phyloP scores from a whole-genome alignment of 2,113 vertebrate genomes.

The Lamprotornis superbus region DNA sequence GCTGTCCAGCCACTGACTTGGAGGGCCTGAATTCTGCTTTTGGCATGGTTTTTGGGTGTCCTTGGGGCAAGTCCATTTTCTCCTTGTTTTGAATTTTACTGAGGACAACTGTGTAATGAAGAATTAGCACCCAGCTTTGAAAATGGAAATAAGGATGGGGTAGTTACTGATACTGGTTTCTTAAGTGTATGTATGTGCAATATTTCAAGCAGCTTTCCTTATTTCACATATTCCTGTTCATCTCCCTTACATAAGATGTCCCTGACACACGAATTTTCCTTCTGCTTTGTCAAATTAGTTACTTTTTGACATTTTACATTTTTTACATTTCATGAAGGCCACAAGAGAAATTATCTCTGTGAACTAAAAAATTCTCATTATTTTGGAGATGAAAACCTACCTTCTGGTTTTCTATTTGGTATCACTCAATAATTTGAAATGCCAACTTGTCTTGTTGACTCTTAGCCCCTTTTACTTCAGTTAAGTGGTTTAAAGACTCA shows the following conservation, averaged over 20 bases:
- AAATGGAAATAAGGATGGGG: background rate
- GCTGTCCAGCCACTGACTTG: background rate
- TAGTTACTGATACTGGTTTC: background rate
- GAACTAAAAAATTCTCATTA: background rate
- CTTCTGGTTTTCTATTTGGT: background rate
- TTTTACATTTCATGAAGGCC: background rate
- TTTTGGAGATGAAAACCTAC: background rate
- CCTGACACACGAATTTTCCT: background rate
- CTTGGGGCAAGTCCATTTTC: background rate
- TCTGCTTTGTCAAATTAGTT: background rate
- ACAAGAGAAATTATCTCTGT: background rate
- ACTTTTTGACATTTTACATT: background rate
- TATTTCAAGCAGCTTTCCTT: background rate
- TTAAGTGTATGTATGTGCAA: background rate
- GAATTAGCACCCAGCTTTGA: background rate
- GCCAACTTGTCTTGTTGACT: background rate
- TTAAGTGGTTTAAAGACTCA: background rate
- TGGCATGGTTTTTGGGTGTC: background rate
- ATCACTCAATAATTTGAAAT: background rate
- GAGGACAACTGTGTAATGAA: fast-evolving
- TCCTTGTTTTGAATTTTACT: background rate
- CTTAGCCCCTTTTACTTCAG: background rate
- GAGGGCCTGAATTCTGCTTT: background rate
- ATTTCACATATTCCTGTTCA: background rate
- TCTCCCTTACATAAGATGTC: background rate